Percentiles rank a stretch among this genome's conserved stretches.
These are phyloP conservation scores for Calidris pygmaea DNA, from an alignment of 2,113 vertebrate species.

Conservation along the genomic window DNA sequence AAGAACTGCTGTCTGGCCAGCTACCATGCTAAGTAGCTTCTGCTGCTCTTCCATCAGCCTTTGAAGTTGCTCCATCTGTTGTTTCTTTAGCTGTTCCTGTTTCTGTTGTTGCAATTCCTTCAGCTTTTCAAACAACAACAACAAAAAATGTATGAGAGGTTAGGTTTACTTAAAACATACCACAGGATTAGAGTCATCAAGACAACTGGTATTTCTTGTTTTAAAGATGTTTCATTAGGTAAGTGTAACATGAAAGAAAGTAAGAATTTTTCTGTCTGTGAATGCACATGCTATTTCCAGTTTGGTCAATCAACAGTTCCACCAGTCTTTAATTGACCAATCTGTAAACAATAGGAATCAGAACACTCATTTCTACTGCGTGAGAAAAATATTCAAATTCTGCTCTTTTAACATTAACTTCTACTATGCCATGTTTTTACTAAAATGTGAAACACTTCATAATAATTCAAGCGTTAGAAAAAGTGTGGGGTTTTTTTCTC, in stretches of 20 bases:
- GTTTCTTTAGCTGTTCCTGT: slow-evolving; percentile 88
- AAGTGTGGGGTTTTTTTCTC: neutral
- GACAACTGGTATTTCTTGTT: neutral
- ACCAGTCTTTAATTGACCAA: neutral
- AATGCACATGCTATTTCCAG: neutral
- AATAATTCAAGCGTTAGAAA: neutral
- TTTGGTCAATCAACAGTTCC: neutral
- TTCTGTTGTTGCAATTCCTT: slow-evolving; percentile 90
- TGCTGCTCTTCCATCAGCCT: slow-evolving; percentile 86
- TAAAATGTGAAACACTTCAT: neutral
- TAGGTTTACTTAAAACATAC: neutral
- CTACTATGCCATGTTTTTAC: neutral
- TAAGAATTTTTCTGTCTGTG: neutral
- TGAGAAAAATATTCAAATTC: neutral
- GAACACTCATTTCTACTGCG: neutral
- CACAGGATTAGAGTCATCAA: neutral
- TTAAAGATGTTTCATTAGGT: neutral
- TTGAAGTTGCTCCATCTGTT: slow-evolving; percentile 87
- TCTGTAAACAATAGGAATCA: neutral
- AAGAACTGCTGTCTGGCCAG: slow-evolving; percentile 54
- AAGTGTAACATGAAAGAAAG: neutral
- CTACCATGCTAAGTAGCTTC: slow-evolving; percentile 77
- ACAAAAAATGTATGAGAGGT: neutral
- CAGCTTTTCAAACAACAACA: slow-evolving; percentile 76
- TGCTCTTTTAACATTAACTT: neutral